Percentiles rank a stretch among this genome's conserved stretches.
phyloP scores from a whole-genome alignment of 2,888 invertebrate genomes.

The Exephanes ischioxanthus region DNA sequence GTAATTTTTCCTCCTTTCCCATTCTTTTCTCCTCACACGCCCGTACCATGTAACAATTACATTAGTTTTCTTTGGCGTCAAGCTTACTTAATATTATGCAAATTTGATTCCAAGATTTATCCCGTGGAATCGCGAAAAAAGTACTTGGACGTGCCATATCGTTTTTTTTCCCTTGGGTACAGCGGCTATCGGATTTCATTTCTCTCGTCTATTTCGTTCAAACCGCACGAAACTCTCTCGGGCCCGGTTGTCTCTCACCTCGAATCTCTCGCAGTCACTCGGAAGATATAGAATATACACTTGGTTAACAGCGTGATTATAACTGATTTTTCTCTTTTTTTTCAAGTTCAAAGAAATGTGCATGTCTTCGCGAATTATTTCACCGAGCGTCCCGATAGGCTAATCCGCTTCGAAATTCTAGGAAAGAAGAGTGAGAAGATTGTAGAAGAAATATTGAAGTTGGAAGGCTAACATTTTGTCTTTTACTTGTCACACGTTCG shows the following conservation, averaged over 20 bases:
- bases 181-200: constrained; percentile 11
- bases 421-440: constrained; percentile 12
- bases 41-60: constrained; percentile 40
- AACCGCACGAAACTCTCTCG: constrained; percentile 5
- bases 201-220: background rate
- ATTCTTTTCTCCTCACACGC: constrained; percentile 32
- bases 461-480: constrained; percentile 55
- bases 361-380: background rate
- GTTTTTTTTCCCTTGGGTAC: background rate
- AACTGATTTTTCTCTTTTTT: constrained; percentile 1
- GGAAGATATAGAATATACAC: constrained; percentile 49
- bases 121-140: constrained; percentile 48
- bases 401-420: constrained; percentile 21
- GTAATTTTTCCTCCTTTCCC: background rate
- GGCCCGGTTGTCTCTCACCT: background rate
- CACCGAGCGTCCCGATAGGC: constrained; percentile 7
- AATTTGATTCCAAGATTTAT: constrained; percentile 37
- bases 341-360: constrained; percentile 11
- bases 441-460: constrained; percentile 22
- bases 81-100: constrained; percentile 45
- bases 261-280: constrained; percentile 21
- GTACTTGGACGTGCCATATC: constrained; percentile 55
- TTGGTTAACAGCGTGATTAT: constrained; percentile 15
- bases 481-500: constrained; percentile 46
- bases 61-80: constrained; percentile 49